These are phyloP conservation scores for Phalacrocorax brasilianus DNA, from an alignment of 2,113 vertebrate species.

Conservation along the genomic window DNA sequence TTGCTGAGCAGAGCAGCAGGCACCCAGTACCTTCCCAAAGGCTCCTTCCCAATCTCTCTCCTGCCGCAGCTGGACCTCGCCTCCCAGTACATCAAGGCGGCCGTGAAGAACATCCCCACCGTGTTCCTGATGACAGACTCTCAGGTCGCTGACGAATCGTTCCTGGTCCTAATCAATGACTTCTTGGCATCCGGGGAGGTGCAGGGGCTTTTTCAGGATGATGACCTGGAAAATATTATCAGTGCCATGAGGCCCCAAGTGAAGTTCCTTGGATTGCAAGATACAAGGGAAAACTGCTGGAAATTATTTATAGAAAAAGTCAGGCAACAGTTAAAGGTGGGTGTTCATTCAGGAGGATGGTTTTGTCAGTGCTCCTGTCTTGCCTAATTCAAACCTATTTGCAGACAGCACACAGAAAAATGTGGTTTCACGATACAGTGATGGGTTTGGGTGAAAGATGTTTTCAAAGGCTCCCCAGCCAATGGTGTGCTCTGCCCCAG, in stretches of 20 bases:
- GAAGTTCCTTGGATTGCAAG: conserved; percentile 64
- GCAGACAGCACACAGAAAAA: not conserved
- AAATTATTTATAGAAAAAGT: conserved; percentile 77
- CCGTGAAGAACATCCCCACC: conserved; percentile 67
- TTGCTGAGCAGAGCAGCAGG: not conserved
- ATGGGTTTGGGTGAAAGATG: not conserved
- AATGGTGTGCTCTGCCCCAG: rapidly evolving
- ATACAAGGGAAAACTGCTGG: conserved; percentile 74
- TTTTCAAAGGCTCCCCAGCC: not conserved
- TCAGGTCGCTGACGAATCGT: conserved; percentile 76
- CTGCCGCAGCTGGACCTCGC: conserved; percentile 66
- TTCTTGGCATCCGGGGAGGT: conserved; percentile 75
- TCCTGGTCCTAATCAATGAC: conserved; percentile 79
- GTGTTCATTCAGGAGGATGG: not conserved
- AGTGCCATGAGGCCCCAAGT: conserved; percentile 72
- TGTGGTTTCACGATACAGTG: rapidly evolving
- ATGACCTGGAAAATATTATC: conserved; percentile 70
- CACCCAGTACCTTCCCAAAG: not conserved
- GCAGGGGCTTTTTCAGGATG: conserved; percentile 70
- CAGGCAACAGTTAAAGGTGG: conserved; percentile 73
- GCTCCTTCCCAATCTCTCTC: not conserved
- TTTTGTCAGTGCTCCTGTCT: not conserved
- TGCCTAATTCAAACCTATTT: not conserved
- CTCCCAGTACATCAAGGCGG: conserved; percentile 70
- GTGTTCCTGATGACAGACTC: conserved; percentile 82